Evolutionary conservation across 2,797 vertebrate genomes (phyloP), one percentile per base, ranked within the genome.

Genomic region (Galagoides demidoff): DNA sequence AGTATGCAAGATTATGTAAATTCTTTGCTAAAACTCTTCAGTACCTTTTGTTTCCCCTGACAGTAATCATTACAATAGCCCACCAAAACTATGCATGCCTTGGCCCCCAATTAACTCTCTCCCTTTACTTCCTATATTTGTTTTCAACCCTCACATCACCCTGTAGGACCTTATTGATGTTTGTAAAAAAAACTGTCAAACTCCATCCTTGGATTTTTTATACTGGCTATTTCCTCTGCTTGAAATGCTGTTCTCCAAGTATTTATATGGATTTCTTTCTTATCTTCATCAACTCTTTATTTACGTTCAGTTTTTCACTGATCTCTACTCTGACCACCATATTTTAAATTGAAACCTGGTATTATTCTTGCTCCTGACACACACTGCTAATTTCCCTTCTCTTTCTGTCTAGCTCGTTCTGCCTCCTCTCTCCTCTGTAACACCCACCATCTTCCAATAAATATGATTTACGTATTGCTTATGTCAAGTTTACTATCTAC

Each of bases 261-360:
- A 39, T 63, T 37, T 31, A 1, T 10, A 5, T 82, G 22, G 10
- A 31, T 55, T 55, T 27, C 45, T 64, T 45, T 73, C 23, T 43
- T 31, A 71, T 3, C 16, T 59, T n/a, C 22, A 3, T 70, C 34
- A 64, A 22, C 10, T 55, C 43, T 70, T 64, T 59, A 6, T 27
- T 86, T 73, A 31, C 4, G 43, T 89, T 49, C 5, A 14, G 20
- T 73, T 79, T 93, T 84, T 73, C 63, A 73, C 0, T 37, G 9
- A 92, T 25, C 4, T 61, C n/a, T 87, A 43, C 25, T 31, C 34
- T 85, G 39, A 37, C 34, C 43, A 74, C 19, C 14, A 7, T 34
- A n/a, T 85, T 95, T 95, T 77, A 92, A 45, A 64, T 89, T 77
- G 23, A 25, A 88, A 13, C 31, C 31, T 37, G 66, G 49, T 17